Percentiles rank a stretch among this genome's conserved stretches.
phyloP scores from a whole-genome alignment of 1,140 invertebrate genomes.

The Philotrypesis tridentata region DNA sequence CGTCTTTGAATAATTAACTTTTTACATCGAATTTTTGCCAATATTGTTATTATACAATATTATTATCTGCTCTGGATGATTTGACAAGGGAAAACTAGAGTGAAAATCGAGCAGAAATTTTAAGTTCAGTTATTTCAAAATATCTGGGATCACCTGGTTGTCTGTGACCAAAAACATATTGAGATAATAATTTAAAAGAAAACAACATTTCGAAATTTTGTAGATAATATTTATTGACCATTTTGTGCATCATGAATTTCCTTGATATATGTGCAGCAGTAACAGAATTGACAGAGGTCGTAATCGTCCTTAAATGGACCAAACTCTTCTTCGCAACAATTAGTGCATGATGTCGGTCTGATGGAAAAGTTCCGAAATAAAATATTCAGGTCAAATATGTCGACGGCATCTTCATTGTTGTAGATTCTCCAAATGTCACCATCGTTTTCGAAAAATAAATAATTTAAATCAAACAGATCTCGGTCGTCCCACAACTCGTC shows the following conservation, averaged over 20 bases:
- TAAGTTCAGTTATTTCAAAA: too few species aligned
- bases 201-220: too few species aligned
- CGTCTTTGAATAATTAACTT: too few species aligned
- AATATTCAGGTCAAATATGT: not conserved
- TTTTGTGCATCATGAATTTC: not conserved
- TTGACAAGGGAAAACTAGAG: too few species aligned
- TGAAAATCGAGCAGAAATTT: too few species aligned
- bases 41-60: too few species aligned
- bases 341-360: not conserved
- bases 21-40: too few species aligned
- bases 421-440: conserved; percentile 15
- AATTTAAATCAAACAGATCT: conserved; percentile 9
- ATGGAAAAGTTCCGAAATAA: conserved; percentile 12
- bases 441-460: conserved; percentile 18
- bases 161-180: too few species aligned
- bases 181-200: too few species aligned
- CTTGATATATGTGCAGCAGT: not conserved
- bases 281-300: not conserved
- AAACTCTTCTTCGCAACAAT: not conserved
- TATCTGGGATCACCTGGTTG: too few species aligned
- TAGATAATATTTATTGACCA: too few species aligned
- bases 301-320: not conserved
- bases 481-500: not conserved
- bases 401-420: not conserved
- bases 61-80: too few species aligned